Evolutionary conservation across 2,113 vertebrate species (phyloP).

Genomic region (Eupsittula cactorum): DNA sequence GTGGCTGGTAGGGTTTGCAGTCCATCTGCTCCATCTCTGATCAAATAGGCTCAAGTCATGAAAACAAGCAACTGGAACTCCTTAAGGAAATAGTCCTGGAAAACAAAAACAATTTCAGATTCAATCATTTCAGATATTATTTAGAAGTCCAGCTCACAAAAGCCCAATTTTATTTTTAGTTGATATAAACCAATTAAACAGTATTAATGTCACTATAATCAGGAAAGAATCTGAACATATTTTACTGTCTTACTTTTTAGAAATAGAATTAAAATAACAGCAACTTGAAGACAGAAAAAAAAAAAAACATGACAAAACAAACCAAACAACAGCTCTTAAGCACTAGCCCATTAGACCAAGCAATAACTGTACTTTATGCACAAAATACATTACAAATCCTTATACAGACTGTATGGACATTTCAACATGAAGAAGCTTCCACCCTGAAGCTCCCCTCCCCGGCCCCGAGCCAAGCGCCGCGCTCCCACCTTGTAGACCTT

Average conservation of each 20-base stretch:
- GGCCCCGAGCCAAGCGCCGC: too few relatives aligned
- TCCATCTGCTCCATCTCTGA: constrained; percentile 96
- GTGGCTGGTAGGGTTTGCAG: constrained; percentile 95
- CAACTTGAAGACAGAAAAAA: neutral
- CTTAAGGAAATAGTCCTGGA: constrained; percentile 75
- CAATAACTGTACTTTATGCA: neutral
- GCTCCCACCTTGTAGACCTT: too few relatives aligned
- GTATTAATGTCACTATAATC: neutral
- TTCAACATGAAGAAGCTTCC: neutral
- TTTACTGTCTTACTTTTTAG: neutral
- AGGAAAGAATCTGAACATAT: neutral
- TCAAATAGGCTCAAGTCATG: constrained; percentile 78
- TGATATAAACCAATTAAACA: neutral
- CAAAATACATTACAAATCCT: neutral
- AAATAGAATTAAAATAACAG: constrained; percentile 33
- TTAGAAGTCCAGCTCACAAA: neutral
- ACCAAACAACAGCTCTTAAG: neutral
- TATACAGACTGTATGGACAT: neutral
- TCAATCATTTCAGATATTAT: neutral
- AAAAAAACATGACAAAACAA: neutral
- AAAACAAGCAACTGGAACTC: constrained; percentile 75
- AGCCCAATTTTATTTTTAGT: neutral
- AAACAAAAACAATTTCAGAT: neutral
- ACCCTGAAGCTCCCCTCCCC: too few relatives aligned
- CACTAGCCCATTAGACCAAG: neutral